phyloP scores from a whole-genome alignment of 2,888 invertebrate species.

The Synanthedon myopaeformis region DNA sequence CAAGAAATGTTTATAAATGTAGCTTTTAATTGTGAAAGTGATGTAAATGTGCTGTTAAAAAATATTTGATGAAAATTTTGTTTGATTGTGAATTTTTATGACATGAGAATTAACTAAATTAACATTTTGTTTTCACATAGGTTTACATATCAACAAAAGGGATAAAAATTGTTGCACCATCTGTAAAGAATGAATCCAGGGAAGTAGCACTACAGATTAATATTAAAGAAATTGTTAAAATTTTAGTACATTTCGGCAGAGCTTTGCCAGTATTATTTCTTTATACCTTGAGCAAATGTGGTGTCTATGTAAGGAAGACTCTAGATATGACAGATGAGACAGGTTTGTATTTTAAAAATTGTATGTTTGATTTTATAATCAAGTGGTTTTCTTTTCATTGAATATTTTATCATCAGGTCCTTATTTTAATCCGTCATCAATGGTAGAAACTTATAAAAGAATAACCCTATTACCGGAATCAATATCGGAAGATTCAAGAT shows the following conservation, averaged over 20 bases:
- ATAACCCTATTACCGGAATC: conserved; percentile 81
- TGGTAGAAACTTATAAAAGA: conserved; percentile 77
- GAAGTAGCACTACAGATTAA: conserved; percentile 76
- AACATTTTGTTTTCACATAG: conserved; percentile 25
- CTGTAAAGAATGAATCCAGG: conserved; percentile 63
- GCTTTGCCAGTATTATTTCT: conserved; percentile 83
- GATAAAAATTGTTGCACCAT: conserved; percentile 72
- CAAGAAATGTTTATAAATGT: too few relatives aligned
- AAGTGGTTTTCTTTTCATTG: not conserved
- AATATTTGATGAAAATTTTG: too few relatives aligned
- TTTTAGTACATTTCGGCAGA: conserved; percentile 83
- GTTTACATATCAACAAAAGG: conserved; percentile 70
- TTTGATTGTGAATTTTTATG: too few relatives aligned
- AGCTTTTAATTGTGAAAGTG: too few relatives aligned
- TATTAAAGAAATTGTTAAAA: conserved; percentile 77
- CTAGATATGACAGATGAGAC: conserved; percentile 76
- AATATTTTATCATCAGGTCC: conserved; percentile 31
- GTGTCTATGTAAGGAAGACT: conserved; percentile 74
- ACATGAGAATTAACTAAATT: too few relatives aligned
- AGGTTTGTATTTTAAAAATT: conserved; percentile 21
- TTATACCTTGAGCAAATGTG: conserved; percentile 78
- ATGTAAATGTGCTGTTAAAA: too few relatives aligned
- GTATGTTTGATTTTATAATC: not conserved
- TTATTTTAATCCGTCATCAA: conserved; percentile 73
- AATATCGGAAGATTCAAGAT: conserved; percentile 75